These are phyloP conservation scores for Tetropium fuscum DNA, from an alignment of 2,888 invertebrate genomes.

Conservation along the genomic window DNA sequence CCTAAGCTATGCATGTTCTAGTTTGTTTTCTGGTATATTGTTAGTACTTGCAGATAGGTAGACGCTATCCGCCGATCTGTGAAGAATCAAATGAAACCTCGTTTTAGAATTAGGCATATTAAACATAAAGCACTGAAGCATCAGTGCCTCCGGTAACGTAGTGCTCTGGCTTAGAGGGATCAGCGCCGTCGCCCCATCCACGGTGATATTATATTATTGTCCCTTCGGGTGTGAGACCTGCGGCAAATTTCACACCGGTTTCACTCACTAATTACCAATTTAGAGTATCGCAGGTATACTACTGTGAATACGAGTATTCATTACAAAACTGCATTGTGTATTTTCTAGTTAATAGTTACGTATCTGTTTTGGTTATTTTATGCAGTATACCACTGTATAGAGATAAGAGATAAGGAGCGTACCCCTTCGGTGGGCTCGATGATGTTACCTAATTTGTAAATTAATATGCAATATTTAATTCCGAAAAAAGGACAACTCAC, in stretches of 20 bases:
- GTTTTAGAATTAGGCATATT: background rate
- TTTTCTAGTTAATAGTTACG: slow-evolving; percentile 60
- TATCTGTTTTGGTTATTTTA: slow-evolving; percentile 54
- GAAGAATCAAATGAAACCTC: background rate
- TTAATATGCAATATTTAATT: too few relatives aligned
- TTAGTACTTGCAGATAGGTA: too few relatives aligned
- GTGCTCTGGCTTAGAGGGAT: slow-evolving; percentile 8
- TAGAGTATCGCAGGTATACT: slow-evolving; percentile 63
- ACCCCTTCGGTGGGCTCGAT: too few relatives aligned
- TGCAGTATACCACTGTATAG: too few relatives aligned
- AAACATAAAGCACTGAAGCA: slow-evolving; percentile 5
- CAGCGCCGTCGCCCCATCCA: slow-evolving; percentile 20
- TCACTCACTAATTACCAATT: slow-evolving; percentile 66
- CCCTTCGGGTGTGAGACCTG: slow-evolving; percentile 63
- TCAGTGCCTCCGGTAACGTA: slow-evolving; percentile 3
- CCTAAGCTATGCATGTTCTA: too few relatives aligned
- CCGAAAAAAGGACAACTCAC: too few relatives aligned
- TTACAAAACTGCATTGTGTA: slow-evolving; percentile 62
- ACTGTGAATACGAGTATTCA: slow-evolving; percentile 60
- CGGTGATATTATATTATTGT: slow-evolving; percentile 63
- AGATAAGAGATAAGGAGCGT: too few relatives aligned
- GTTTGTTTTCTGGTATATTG: too few relatives aligned
- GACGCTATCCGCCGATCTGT: too few relatives aligned
- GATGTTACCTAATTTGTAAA: too few relatives aligned
- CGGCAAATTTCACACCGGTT: slow-evolving; percentile 66